Base-by-base conservation (phyloP, 2,888 invertebrate species). In the Ophraella communa region DNA sequence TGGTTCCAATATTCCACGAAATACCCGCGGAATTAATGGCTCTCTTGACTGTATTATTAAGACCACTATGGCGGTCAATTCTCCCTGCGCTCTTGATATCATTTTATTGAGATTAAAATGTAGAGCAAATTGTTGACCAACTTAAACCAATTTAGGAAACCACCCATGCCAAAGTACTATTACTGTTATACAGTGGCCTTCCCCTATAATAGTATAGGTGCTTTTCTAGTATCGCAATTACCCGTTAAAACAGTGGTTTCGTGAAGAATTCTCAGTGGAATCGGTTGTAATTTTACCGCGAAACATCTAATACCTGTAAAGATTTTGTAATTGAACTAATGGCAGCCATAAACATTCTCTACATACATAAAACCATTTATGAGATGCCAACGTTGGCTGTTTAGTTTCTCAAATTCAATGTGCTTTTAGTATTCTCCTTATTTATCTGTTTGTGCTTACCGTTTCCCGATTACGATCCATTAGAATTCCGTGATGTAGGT, bases 301-400 rank as follows among this genome's bases (percentile, higher is more conserved):
- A 59, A 51, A 61, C 67, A 62, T 67, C 67, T 62, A 51, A 64
- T 67, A 51, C 67, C 61, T 58, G 62, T 64, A 64, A 61, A 67
- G 62, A 64, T 64, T 64, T 62, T 58, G 67, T 67, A 67, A 67
- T 67, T 67, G 67, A 67, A 64, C 61, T 67, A 67, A 67, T 67
- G 64, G 53, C 57, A 24, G 58, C 67, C 59, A 64, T 67, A 67
- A 54, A 61, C 54, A 67, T 67, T 64, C 67, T 61, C 49, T 49
- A 67, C 67, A 64, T 64, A 61, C 67, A 67, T 64, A 64, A 67
- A 64, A 62, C 64, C 67, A 67, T 67, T 62, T 67, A 67, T 64
- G 67, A 67, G 64, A 61, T 64, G 64, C 64, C 61, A 58, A 42
- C 44, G 60, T 60, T 60, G 42, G 47, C 51, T 51, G 59, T 51